Base-by-base conservation (phyloP, 92 coral and sea anemone species). In the Phenganax stokvisi region DNA sequence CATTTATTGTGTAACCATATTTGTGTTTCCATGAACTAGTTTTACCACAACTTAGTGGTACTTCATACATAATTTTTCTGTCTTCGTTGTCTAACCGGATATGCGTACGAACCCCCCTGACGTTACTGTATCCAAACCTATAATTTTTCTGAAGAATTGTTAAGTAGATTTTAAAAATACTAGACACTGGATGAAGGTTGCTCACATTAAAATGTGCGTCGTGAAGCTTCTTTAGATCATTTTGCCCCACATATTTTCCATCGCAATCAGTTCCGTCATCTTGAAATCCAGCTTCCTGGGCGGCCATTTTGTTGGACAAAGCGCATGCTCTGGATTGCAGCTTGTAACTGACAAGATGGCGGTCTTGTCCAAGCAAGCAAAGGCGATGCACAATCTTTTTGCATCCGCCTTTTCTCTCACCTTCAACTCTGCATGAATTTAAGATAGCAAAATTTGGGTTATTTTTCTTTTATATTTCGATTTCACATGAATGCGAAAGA, bases 281-380 rank as follows among this genome's bases (percentile, higher is more conserved):
- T 9, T 7, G 57, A 63, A 78, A 59, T 53, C n/a, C 82, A 47
- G n/a, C 82, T 51, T 78, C 82, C 73, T 61, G 72, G 58, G 57
- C 52, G 47, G 82, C 82, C 82, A 78, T 78, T 30, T 52, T 60
- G 15, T 84, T 44, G 74, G 70, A 74, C 68, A 77, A 57, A 80
- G 81, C 59, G 57, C 59, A 80, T 90, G 86, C 97, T 85, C 65
- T 71, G 84, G 87, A 54, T 75, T 74, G 58, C 68, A 86, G 89
- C 80, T 86, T 86, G 72, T 75, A 84, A 86, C 83, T 89, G 72
- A 82, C 92, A 94, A 92, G 87, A 94, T 94, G 98, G 98, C 98
- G 98, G 92, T 83, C 85, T 79, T 81, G 82, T 79, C 71, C 78
- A 86, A 84, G 63, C 66, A 72, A 51, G 71, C 86, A 84, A 67